phyloP scores from a whole-genome alignment of 2,797 vertebrate species.

The Silurus aristotelis region DNA sequence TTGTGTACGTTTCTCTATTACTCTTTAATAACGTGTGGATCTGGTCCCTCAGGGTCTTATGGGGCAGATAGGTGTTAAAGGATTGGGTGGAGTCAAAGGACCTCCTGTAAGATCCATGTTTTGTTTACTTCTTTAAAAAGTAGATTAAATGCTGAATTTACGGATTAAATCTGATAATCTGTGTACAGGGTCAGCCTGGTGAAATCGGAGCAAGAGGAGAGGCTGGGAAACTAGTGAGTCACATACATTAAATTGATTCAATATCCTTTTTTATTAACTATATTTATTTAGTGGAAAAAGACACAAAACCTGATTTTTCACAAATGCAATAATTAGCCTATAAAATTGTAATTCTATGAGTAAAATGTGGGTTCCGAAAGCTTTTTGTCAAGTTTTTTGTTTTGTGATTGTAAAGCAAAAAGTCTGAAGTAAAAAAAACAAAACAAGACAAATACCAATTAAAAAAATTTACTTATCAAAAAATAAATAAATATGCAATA shows the following conservation, averaged over 20 bases:
- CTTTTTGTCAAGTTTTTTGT: neutral
- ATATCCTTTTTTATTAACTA: neutral
- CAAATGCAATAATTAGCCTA: neutral
- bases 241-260: too few relatives aligned
- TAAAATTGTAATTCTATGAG: neutral
- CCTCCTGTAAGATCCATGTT: constrained; percentile 68
- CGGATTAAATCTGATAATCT: neutral
- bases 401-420: neutral
- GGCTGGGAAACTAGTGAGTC: constrained; percentile 67
- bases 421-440: neutral
- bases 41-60: constrained; percentile 65
- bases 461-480: neutral
- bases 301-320: neutral
- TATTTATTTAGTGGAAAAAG: neutral
- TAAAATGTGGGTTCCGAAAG: neutral
- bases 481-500: neutral
- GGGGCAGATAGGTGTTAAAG: constrained; percentile 69
- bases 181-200: constrained; percentile 72
- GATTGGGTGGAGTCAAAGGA: constrained; percentile 72
- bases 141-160: too few relatives aligned
- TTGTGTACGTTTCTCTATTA: neutral
- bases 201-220: constrained; percentile 65
- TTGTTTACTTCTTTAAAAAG: neutral
- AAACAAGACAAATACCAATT: neutral
- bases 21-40: neutral